Base-by-base conservation (phyloP, 2,888 invertebrate genomes). In the Epinotia brunnichana region DNA sequence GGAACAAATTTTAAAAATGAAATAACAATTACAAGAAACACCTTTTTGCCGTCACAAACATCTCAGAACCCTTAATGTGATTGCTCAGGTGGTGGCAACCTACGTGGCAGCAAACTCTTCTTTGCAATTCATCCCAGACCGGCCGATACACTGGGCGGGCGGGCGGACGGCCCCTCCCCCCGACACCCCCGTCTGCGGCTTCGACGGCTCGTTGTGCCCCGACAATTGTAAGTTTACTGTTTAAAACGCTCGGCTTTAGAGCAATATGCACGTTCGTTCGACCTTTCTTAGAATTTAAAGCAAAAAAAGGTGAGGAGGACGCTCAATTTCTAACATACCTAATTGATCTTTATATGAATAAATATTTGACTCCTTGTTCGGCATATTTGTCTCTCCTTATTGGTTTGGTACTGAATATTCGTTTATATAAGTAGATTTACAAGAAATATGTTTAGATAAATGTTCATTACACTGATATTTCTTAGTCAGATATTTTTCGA, bases 131-230 rank as follows among this genome's bases (percentile, higher is more conserved):
- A 95, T 97, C 15, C 91, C 94, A 10, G 95, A 95, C 21, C 95
- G 96, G 76, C 94, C 94, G 21, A 98, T 99, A 74, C 96, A 96
- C 84, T 98, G 98, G 99, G 96, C 98, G 4, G 98, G 97, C 15
- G 96, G 96, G 5, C 92, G 96, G 59, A 86, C 88, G 0, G 94
- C 95, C 0, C 98, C 98, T 0, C 97, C 98, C 0, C 95, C 95
- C 0, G 99, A 99, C 90, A 96, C 96, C 2, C 99, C 99, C 0
- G 94, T 94, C 74, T 99, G 99, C 87, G 99, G 99, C 51, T 99
- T 97, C 86, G 98, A 99, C 86, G 96, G 96, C 57, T 96, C 97
- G 0, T 94, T 97, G 73, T 99, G 99, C 87, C 97, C 97, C 4
- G 96, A 97, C 89, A 96, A 95, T 85, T 96, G 96, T 96, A 85